These are phyloP conservation scores for Drosophila simulans DNA, from an alignment of 1,140 invertebrate genomes.

Conservation along the genomic window DNA sequence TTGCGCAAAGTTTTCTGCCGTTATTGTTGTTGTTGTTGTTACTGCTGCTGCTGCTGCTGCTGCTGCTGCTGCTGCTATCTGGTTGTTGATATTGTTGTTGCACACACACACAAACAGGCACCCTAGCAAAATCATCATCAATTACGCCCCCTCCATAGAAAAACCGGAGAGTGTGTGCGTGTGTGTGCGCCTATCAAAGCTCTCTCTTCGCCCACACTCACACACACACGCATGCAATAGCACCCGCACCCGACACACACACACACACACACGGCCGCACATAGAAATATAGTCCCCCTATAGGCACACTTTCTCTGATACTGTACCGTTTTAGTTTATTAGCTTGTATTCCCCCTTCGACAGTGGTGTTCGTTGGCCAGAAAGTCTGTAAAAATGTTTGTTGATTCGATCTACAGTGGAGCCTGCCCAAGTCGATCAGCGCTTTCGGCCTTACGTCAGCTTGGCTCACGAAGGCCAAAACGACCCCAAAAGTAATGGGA, in stretches of 20 bases:
- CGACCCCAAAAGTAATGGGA: background rate
- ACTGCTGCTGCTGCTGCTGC: background rate
- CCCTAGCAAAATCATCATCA: slow-evolving; percentile 43
- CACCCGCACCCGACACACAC: slow-evolving; percentile 1
- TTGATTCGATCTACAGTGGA: slow-evolving; percentile 8
- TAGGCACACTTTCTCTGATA: slow-evolving; percentile 42
- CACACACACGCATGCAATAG: slow-evolving; percentile 5
- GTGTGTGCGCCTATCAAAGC: slow-evolving; percentile 51
- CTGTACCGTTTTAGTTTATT: slow-evolving; percentile 58
- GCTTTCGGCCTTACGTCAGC: background rate
- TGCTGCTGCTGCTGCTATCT: slow-evolving; percentile 4
- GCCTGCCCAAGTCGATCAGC: background rate
- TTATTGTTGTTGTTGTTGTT: slow-evolving; percentile 27
- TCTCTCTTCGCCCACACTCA: slow-evolving; percentile 31
- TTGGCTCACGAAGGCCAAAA: no score
- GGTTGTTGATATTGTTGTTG: slow-evolving; percentile 31
- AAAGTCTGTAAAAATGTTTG: slow-evolving; percentile 10
- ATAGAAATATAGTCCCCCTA: slow-evolving; percentile 8
- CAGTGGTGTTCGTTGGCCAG: slow-evolving; percentile 7
- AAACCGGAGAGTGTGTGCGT: slow-evolving; percentile 24
- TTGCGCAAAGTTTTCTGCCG: slow-evolving; percentile 31
- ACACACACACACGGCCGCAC: background rate
- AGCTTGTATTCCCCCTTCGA: slow-evolving; percentile 20
- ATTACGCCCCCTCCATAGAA: slow-evolving; percentile 31
- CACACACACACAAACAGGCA: slow-evolving; percentile 18